Conservation (phyloP, 2,888 invertebrate genomes). For the Laothoe populi region DNA sequence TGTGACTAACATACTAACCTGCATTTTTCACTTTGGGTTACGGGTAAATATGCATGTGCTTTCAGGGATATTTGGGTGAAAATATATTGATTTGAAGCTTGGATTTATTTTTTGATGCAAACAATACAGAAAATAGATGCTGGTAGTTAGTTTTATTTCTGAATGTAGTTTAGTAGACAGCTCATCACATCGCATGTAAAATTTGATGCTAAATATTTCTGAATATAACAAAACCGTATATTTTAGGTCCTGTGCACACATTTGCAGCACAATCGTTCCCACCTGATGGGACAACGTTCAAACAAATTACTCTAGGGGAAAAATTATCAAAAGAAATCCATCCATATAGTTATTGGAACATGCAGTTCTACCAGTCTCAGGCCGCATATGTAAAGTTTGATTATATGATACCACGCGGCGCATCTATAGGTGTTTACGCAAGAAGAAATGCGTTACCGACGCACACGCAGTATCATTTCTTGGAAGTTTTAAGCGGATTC, state of each 20-base stretch:
- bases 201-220: conserved; percentile 28
- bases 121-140: not conserved
- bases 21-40: conserved; percentile 53
- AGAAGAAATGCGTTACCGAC: conserved; percentile 97
- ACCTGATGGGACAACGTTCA: conserved; percentile 96
- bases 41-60: conserved; percentile 29
- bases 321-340: conserved; percentile 95
- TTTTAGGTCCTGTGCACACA: conserved; percentile 90
- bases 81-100: conserved; percentile 39
- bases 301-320: conserved; percentile 94
- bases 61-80: conserved; percentile 30
- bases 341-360: conserved; percentile 98
- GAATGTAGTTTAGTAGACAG: conserved; percentile 30
- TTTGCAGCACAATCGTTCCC: conserved; percentile 96
- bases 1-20: conserved; percentile 66
- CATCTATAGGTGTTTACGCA: conserved; percentile 97
- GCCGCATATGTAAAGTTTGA: conserved; percentile 97
- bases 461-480: conserved; percentile 97
- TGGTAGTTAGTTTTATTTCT: conserved; percentile 3
- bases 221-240: conserved; percentile 29
- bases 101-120: conserved; percentile 5
- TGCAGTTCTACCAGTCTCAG: conserved; percentile 98
- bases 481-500: conserved; percentile 96
- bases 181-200: conserved; percentile 69
- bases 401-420: conserved; percentile 95